These are phyloP conservation scores for Neocrepidodera transversa DNA, from an alignment of 2,888 invertebrate species.

Conservation along the genomic window DNA sequence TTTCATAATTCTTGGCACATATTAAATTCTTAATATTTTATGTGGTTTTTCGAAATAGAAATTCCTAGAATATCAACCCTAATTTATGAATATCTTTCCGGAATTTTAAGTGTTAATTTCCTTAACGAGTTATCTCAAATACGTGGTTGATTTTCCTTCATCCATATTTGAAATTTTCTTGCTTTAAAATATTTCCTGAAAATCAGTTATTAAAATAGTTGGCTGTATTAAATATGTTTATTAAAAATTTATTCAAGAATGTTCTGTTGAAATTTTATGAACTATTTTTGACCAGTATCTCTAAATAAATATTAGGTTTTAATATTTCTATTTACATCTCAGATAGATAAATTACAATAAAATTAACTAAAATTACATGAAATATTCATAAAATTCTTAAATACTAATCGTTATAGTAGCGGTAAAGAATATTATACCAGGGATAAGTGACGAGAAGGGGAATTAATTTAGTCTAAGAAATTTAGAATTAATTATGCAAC, in stretches of 20 bases:
- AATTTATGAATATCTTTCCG: conserved; percentile 20
- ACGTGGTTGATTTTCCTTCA: conserved; percentile 10
- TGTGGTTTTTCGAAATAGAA: not conserved
- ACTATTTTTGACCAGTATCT: not conserved
- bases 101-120: conserved; percentile 31
- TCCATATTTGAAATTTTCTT: conserved; percentile 23
- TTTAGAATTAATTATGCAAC: no score
- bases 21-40: no score
- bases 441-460: no score
- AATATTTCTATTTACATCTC: no score
- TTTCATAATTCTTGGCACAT: no score
- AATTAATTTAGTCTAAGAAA: no score
- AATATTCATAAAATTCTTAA: no score
- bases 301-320: no score
- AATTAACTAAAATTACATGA: no score
- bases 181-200: conserved; percentile 16
- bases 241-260: conserved; percentile 11
- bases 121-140: conserved; percentile 20
- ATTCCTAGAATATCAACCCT: conserved; percentile 15
- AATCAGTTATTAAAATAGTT: conserved; percentile 15
- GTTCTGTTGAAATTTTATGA: not conserved
- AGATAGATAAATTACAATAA: no score
- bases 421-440: no score
- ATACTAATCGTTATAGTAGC: no score
- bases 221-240: conserved; percentile 8